A percentile compares a stretch with the other conserved stretches of the same genome.
Evolutionary conservation across 2,888 invertebrate species (phyloP).

Genomic region (Beris chalybata): DNA sequence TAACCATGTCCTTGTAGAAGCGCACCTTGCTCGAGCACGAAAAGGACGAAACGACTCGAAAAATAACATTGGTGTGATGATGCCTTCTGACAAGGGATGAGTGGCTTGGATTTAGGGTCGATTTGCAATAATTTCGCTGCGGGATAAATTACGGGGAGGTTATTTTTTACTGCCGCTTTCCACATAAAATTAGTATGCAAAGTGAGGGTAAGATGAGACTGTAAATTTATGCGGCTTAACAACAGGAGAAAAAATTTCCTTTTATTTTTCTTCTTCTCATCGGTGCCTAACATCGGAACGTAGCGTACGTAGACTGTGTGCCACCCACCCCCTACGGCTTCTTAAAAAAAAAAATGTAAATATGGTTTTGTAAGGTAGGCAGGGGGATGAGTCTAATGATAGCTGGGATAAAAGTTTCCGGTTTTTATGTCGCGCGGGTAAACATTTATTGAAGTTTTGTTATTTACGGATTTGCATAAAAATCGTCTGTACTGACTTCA

Average conservation of each 20-base stretch:
- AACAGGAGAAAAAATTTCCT: slow-evolving; percentile 25
- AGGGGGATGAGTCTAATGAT: slow-evolving; percentile 20
- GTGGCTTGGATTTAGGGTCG: slow-evolving; percentile 31
- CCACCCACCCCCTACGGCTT: too few relatives aligned
- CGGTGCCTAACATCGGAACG: too few relatives aligned
- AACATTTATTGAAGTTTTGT: slow-evolving; percentile 28
- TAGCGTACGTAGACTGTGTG: too few relatives aligned
- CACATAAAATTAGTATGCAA: slow-evolving; percentile 38
- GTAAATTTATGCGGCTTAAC: slow-evolving; percentile 37
- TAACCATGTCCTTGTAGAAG: slow-evolving; percentile 13
- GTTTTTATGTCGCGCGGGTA: slow-evolving; percentile 22
- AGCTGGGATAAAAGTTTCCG: slow-evolving; percentile 28
- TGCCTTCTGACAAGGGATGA: slow-evolving; percentile 19
- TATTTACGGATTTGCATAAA: slow-evolving; percentile 32
- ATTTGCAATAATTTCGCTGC: slow-evolving; percentile 36
- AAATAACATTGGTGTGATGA: slow-evolving; percentile 3
- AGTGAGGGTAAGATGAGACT: slow-evolving; percentile 37
- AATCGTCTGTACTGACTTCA: slow-evolving; percentile 23
- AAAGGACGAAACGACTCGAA: slow-evolving; percentile 7
- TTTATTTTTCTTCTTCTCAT: too few relatives aligned
- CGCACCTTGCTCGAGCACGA: not conserved
- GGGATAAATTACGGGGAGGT: slow-evolving; percentile 36
- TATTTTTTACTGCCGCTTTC: slow-evolving; percentile 31
- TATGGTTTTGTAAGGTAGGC: not conserved
- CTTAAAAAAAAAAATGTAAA: too few relatives aligned